Evolutionary conservation across 2,888 invertebrate species (phyloP), one percentile per base, ranked within the genome.

Genomic region (Labia minor): DNA sequence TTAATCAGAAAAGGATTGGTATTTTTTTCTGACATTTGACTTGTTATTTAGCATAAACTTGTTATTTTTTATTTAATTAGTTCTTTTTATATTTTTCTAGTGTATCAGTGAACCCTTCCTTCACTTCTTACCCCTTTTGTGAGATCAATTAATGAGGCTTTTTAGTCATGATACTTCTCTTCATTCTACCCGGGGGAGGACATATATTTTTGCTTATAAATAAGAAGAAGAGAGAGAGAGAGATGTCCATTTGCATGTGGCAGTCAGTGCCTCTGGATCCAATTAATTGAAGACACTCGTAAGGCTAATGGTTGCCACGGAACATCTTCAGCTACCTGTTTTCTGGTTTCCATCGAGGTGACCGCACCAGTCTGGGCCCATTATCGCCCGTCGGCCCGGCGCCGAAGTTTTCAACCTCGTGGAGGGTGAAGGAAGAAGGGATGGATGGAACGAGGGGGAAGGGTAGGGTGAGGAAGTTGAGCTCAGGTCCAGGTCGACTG

Each of bases 251-350:
- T 49, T 49, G 49, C 49, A 49, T 49, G 49, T 49, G 49, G 6
- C 16, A 16, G 49, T 4, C 16, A 8, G n/a, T n/a, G n/a, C n/a
- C n/a, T n/a, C n/a, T n/a, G n/a, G n/a, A 49, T 49, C 49, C 49
- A 49, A 49, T 49, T 49, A 49, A 49, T 49, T 49, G 3, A 49
- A 49, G 49, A n/a, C 49, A 49, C 49, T 49, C 49, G 49, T 49
- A 49, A 49, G 6, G 49, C 49, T 49, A 49, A 49, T 49, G 49
- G 49, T 49, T 16, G 49, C 16, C 33, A 16, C 14, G n/a, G 49
- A n/a, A n/a, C n/a, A 14, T 49, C 49, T 49, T 49, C 49, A 8
- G 49, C 49, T 49, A 49, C 49, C 49, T 49, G 49, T 49, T 49
- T 49, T 49, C 49, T 49, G 49, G 49, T 49, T 49, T 49, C 16